phyloP scores from a whole-genome alignment of 2,888 invertebrate species.

The Trilocha varians region DNA sequence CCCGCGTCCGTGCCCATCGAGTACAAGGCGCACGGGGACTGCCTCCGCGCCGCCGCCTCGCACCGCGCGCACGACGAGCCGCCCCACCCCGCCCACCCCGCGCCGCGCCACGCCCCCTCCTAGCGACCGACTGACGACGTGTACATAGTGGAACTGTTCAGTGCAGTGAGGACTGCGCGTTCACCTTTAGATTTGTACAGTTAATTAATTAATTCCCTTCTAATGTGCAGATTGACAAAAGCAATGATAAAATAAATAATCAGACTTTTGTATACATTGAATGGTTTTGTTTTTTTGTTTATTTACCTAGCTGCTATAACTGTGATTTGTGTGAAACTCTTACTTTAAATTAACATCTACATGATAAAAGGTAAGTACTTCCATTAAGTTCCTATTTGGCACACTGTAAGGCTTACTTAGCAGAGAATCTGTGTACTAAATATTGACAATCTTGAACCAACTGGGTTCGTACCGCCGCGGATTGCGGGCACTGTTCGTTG shows the following conservation, averaged over 20 bases:
- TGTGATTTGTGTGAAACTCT: neutral
- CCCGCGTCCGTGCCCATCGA: conserved; percentile 94
- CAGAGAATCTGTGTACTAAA: too few relatives aligned
- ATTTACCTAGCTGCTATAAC: neutral
- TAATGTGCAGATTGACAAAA: conserved; percentile 17
- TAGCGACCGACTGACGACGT: conserved; percentile 15
- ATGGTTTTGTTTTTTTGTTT: conserved; percentile 31
- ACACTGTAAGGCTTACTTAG: too few relatives aligned
- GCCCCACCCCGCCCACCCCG: conserved; percentile 11
- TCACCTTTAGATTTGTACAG: conserved; percentile 36
- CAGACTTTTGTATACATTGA: conserved; percentile 57
- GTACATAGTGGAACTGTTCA: conserved; percentile 41
- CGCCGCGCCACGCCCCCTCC: conserved; percentile 11
- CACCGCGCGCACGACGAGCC: conserved; percentile 16
- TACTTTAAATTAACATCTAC: too few relatives aligned
- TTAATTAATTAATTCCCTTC: conserved; percentile 18
- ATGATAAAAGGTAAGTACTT: too few relatives aligned
- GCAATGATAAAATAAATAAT: conserved; percentile 53
- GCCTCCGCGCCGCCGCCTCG: conserved; percentile 42
- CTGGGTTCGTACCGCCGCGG: too few relatives aligned
- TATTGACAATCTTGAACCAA: too few relatives aligned
- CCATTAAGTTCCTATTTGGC: too few relatives aligned
- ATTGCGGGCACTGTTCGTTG: too few relatives aligned
- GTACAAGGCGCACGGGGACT: conserved; percentile 80
- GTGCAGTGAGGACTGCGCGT: conserved; percentile 23